A percentile compares a stretch with the other conserved stretches of the same genome.
phyloP scores from a whole-genome alignment of 92 coral and sea anemone species.

The Hydrozoanthus gracilis region DNA sequence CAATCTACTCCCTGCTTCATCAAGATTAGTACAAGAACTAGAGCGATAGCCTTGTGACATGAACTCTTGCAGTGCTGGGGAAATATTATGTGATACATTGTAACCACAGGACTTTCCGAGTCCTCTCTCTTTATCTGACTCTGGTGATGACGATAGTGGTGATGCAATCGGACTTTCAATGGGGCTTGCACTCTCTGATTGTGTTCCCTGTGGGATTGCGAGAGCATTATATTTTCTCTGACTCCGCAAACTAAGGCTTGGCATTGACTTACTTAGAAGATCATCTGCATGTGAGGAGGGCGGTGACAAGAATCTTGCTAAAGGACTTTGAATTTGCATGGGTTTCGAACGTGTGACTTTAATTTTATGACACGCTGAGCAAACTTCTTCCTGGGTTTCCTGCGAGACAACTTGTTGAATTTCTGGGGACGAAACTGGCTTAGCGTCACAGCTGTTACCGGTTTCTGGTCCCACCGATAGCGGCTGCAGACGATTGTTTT shows the following conservation, averaged over 20 bases:
- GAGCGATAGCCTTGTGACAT: conserved; percentile 10
- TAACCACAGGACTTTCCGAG: background rate
- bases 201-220: too few species aligned
- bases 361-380: conserved; percentile 9
- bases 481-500: conserved; percentile 22
- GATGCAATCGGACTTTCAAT: conserved; percentile 12
- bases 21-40: conserved; percentile 41
- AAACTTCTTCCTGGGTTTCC: background rate
- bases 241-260: background rate
- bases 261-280: conserved; percentile 29
- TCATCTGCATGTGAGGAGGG: background rate
- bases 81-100: background rate
- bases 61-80: conserved; percentile 14
- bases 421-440: background rate
- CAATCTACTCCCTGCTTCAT: conserved; percentile 15
- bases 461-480: conserved; percentile 16
- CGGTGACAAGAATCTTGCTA: conserved; percentile 29
- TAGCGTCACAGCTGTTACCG: background rate
- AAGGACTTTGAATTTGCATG: conserved; percentile 4
- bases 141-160: conserved; percentile 36
- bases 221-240: too few species aligned
- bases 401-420: background rate
- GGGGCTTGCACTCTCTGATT: conserved; percentile 11
- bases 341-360: background rate
- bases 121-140: conserved; percentile 8